A percentile compares a stretch with the other conserved stretches of the same genome.
These are phyloP conservation scores for Episyrphus balteatus DNA, from an alignment of 1,140 invertebrate genomes.

Conservation along the genomic window DNA sequence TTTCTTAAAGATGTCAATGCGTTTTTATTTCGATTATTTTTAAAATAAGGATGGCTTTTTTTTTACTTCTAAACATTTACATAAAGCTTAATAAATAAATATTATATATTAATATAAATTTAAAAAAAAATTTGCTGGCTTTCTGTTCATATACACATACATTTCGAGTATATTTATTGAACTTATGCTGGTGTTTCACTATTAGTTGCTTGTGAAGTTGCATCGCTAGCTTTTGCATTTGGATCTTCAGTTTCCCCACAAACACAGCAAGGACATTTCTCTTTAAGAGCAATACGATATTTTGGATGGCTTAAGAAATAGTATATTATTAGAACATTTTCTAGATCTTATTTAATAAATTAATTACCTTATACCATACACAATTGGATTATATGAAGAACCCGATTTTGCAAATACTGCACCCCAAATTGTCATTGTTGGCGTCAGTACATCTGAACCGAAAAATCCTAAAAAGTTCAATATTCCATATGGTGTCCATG, in stretches of 20 bases:
- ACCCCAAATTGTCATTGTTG: conserved; percentile 58
- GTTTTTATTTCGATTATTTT: too few species aligned
- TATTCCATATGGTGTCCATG: conserved; percentile 65
- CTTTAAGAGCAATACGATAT: conserved; percentile 51
- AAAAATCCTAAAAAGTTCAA: conserved; percentile 64
- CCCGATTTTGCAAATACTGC: conserved; percentile 62
- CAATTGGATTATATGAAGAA: conserved; percentile 64
- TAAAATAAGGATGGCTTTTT: too few species aligned
- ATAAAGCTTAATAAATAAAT: too few species aligned
- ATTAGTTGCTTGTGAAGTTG: conserved; percentile 20
- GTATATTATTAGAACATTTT: background rate
- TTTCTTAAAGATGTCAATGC: too few species aligned
- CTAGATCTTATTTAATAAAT: background rate
- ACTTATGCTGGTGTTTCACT: too few species aligned
- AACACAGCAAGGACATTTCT: conserved; percentile 52
- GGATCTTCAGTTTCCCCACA: conserved; percentile 26
- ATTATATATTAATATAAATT: too few species aligned
- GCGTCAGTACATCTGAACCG: conserved; percentile 45
- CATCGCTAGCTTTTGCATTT: conserved; percentile 16
- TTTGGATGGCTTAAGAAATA: conserved; percentile 49
- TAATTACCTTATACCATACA: conserved; percentile 57
- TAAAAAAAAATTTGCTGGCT: too few species aligned
- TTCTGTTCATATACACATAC: too few species aligned
- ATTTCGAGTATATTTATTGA: too few species aligned
- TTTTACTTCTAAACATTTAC: too few species aligned